Evolutionary conservation across 1,140 invertebrate species (phyloP), one percentile per base, ranked within the genome.

Genomic region (Bombus sylvicola): DNA sequence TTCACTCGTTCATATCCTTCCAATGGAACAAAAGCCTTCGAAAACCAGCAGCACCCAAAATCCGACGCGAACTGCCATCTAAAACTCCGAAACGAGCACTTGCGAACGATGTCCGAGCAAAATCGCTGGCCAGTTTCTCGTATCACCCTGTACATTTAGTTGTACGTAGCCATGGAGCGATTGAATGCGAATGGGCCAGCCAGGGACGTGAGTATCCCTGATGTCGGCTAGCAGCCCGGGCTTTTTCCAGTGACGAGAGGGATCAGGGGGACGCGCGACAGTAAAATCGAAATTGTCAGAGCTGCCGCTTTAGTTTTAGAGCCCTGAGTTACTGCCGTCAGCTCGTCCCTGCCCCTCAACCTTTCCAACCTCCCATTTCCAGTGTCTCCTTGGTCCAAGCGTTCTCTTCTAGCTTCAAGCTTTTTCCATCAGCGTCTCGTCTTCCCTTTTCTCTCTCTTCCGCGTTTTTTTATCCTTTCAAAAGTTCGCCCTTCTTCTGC

Each of bases 241-340:
- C 85, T 88, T 89, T 92, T 92, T 87, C 86, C 86, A 82, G 84
- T 86, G 88, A 88, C 86, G 91, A 92, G 89, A 90, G 90, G 87
- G 85, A 91, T 89, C 90, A 87, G 87, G 77, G 81, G 80, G 81
- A 83, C 81, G 89, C 88, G 87, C 91, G 90, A 88, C 88, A 89
- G 90, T 92, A 92, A 92, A 92, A 92, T 92, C 92, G 91, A 92
- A 92, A 92, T 92, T 92, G 91, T 92, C 91, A 90, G 91, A 91
- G 89, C 81, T 87, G 88, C 87, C 89, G 91, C 88, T 92, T 92
- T 90, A 91, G 92, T 90, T 92, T 92, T 92, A 92, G 90, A 92
- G 89, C 90, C 88, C 73, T 81, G 86, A 86, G 90, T 92, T 90
- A 90, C 85, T 90, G 41, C 87, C 87, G 79, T 81, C 86, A 31